These are phyloP conservation scores for Helarctos malayanus DNA, from an alignment of 2,797 vertebrate species.

Conservation along the genomic window DNA sequence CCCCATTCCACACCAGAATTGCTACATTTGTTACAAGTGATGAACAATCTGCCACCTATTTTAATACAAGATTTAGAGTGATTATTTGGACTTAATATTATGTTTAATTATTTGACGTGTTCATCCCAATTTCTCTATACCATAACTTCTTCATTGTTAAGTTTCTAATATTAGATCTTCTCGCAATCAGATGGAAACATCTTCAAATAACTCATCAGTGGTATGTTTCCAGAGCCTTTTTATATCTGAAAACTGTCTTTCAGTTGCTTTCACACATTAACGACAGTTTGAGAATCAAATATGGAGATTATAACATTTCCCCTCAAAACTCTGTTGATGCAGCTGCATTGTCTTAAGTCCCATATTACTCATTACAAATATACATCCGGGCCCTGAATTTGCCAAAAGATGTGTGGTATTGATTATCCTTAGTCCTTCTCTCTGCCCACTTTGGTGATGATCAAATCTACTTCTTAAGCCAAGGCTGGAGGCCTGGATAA, in stretches of 20 bases:
- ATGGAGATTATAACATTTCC: not conserved
- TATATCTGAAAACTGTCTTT: slow-evolving; percentile 36
- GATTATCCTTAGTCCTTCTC: not conserved
- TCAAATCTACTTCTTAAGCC: not conserved
- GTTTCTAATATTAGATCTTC: not conserved
- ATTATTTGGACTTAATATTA: not conserved
- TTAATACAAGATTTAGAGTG: not conserved
- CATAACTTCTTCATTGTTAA: not conserved
- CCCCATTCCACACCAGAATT: not conserved
- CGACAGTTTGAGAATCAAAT: slow-evolving; percentile 49
- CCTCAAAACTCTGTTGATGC: not conserved
- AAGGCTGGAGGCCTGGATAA: not conserved
- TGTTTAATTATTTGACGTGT: not conserved
- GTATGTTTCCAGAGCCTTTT: slow-evolving; percentile 23
- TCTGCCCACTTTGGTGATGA: not conserved
- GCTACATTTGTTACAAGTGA: not conserved
- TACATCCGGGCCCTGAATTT: not conserved
- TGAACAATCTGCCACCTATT: not conserved
- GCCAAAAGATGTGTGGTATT: not conserved
- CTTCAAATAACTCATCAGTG: slow-evolving; percentile 33
- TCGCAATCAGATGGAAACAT: not conserved
- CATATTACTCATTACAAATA: not conserved
- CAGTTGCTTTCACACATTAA: slow-evolving; percentile 6
- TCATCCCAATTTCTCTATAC: not conserved
- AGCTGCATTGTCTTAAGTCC: not conserved